Conservation (phyloP, 2,888 invertebrate species). For the Eupithecia centaureata region DNA sequence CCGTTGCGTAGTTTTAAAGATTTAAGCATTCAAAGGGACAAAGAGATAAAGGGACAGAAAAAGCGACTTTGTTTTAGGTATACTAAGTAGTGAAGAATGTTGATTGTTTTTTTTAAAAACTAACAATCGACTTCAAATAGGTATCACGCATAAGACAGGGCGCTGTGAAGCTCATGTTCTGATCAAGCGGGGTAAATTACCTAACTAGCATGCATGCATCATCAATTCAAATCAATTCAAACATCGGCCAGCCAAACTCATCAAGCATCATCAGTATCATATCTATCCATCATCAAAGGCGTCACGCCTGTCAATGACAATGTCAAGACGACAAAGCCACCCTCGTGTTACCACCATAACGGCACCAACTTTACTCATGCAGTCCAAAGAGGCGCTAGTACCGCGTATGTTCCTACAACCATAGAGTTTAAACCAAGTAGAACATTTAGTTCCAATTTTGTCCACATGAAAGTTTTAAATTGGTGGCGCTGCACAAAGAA, state of each 20-base stretch:
- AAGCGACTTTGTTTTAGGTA: too few relatives aligned
- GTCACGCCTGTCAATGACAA: conserved; percentile 15
- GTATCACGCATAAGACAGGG: too few relatives aligned
- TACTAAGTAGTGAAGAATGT: too few relatives aligned
- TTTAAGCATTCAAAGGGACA: too few relatives aligned
- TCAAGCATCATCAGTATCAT: not conserved
- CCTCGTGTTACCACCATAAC: not conserved
- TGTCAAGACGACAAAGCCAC: not conserved
- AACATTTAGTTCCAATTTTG: not conserved
- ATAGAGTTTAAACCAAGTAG: not conserved
- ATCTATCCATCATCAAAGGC: conserved; percentile 57
- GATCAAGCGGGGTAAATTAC: too few relatives aligned
- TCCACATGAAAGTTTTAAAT: not conserved
- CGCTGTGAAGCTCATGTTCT: too few relatives aligned
- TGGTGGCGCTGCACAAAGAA: not conserved
- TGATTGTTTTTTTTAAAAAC: too few relatives aligned
- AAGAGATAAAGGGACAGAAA: too few relatives aligned
- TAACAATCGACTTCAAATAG: too few relatives aligned
- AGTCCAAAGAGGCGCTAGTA: not conserved
- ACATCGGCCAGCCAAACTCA: not conserved
- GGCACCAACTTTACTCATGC: not conserved
- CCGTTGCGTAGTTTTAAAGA: too few relatives aligned
- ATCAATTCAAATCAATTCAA: conserved; percentile 11
- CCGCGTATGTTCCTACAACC: not conserved
- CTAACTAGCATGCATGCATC: not conserved